Percentiles rank a stretch among this genome's conserved stretches.
phyloP scores from a whole-genome alignment of 2,797 vertebrate genomes.

The Hypotaenidia philippensis region DNA sequence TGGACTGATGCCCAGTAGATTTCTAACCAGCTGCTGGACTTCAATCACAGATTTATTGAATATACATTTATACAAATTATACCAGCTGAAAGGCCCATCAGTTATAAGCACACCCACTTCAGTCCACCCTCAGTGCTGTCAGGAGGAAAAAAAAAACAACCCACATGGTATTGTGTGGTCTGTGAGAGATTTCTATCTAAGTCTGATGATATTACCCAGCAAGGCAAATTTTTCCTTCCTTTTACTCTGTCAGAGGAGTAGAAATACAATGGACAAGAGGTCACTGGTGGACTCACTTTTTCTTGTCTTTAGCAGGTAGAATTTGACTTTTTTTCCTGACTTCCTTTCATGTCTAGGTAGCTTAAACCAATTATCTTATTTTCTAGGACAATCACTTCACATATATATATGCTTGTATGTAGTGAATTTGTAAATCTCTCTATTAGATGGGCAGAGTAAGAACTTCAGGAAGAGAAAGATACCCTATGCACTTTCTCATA shows the following conservation, averaged over 20 bases:
- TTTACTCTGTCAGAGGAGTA: background rate
- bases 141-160: background rate
- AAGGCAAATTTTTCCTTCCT: background rate
- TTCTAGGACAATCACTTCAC: background rate
- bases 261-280: background rate
- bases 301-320: background rate
- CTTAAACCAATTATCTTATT: background rate
- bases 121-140: background rate
- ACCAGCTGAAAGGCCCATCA: constrained; percentile 6
- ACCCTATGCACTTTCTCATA: background rate
- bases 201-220: background rate
- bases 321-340: background rate
- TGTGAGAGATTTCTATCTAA: background rate
- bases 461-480: background rate
- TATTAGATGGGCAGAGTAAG: background rate
- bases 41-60: constrained; percentile 24
- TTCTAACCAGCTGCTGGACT: constrained; percentile 36
- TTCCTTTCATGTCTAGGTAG: background rate
- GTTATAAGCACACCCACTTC: background rate
- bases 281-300: background rate
- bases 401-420: too few relatives aligned
- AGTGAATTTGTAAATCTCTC: background rate
- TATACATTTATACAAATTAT: constrained; percentile 26
- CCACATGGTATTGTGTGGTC: background rate
- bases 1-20: constrained; percentile 21